These are phyloP conservation scores for Papilio glaucus DNA, from an alignment of 1,140 invertebrate genomes.

Conservation along the genomic window DNA sequence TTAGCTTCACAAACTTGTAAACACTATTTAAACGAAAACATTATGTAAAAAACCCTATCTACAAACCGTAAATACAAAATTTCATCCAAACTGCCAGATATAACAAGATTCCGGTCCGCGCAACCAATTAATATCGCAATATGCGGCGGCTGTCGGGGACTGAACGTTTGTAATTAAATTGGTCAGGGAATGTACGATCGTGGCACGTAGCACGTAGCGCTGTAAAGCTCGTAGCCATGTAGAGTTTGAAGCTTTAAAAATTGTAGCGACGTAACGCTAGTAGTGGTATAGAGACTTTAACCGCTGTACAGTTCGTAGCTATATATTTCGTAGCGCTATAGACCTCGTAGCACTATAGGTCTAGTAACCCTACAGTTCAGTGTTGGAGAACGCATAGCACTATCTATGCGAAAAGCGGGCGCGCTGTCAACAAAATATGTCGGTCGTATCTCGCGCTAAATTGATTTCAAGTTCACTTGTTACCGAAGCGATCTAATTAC, in stretches of 20 bases:
- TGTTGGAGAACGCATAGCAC: background rate
- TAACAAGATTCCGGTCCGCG: too few species aligned
- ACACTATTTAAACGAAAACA: too few species aligned
- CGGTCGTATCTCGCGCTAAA: background rate
- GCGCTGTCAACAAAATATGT: background rate
- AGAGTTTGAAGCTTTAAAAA: background rate
- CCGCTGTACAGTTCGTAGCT: background rate
- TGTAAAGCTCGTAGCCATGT: background rate
- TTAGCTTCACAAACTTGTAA: too few species aligned
- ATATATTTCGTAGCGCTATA: background rate
- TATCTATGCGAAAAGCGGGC: background rate
- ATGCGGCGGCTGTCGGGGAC: background rate
- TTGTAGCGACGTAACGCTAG: background rate
- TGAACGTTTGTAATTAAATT: conserved; percentile 2
- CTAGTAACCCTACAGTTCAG: too few species aligned
- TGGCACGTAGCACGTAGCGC: background rate
- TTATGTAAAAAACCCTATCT: too few species aligned
- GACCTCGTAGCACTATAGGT: background rate
- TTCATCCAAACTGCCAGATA: too few species aligned
- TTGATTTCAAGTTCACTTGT: conserved; percentile 9
- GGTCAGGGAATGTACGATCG: background rate
- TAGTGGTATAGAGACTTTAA: background rate
- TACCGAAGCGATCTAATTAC: conserved; percentile 7
- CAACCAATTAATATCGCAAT: too few species aligned
- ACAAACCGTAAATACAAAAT: too few species aligned